Conservation (phyloP, 2,113 vertebrate genomes). For the Melierax canorus region DNA sequence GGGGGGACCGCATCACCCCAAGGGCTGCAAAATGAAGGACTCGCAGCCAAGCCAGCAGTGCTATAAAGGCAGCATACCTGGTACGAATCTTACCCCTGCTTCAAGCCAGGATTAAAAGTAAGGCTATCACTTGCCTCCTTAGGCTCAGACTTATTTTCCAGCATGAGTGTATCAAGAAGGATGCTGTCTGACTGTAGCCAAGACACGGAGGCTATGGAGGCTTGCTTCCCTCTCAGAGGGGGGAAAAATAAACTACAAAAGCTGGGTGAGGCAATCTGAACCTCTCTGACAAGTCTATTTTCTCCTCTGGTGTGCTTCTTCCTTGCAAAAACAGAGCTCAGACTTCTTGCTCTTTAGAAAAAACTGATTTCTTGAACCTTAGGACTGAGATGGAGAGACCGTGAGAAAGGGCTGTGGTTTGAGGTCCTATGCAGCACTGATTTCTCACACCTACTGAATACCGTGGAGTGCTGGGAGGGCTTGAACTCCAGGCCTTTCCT, state of each 20-base stretch:
- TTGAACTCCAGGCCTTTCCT: neutral
- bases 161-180: neutral
- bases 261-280: neutral
- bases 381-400: neutral
- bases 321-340: constrained; percentile 1
- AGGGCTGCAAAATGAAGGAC: neutral
- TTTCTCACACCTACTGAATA: constrained; percentile 49
- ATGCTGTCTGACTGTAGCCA: neutral
- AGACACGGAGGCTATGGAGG: neutral
- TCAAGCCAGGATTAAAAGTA: neutral
- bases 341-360: neutral
- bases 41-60: accelerated
- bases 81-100: accelerated
- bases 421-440: accelerated
- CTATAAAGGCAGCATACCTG: neutral
- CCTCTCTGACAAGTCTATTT: neutral
- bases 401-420: neutral
- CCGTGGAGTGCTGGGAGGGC: neutral
- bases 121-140: neutral
- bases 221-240: neutral
- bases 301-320: neutral
- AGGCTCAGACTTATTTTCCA: neutral
- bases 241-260: neutral
- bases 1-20: accelerated
- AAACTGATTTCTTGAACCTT: neutral